Conservation (phyloP, 1,140 invertebrate species). For the Drosophila ambigua region DNA sequence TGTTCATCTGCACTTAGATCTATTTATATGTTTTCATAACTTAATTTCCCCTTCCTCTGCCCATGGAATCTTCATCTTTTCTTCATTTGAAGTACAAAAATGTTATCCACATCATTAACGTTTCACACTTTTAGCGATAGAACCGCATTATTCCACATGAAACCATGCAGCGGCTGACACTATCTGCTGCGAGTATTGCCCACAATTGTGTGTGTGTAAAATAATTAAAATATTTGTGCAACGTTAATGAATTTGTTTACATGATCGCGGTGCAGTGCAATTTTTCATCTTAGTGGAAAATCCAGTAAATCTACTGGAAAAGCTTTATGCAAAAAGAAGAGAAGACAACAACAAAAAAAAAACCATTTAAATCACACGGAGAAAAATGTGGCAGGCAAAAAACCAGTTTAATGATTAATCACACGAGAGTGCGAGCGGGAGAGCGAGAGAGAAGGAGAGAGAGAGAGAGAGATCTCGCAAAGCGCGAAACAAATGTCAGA, state of each 20-base stretch:
- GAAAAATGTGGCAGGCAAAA: conserved; percentile 58
- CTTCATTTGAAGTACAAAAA: background rate
- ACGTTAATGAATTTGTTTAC: conserved; percentile 79
- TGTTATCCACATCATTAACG: conserved; percentile 16
- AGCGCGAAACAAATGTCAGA: conserved; percentile 81
- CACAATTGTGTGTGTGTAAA: conserved; percentile 49
- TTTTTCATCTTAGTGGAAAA: conserved; percentile 73
- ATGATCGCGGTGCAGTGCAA: conserved; percentile 71
- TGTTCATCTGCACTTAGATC: too few relatives aligned
- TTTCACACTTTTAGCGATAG: conserved; percentile 1
- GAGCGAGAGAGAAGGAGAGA: conserved; percentile 2
- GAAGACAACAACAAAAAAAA: conserved; percentile 33
- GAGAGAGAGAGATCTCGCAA: conserved; percentile 29
- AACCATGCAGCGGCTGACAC: background rate
- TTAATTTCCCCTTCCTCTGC: background rate
- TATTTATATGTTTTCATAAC: too few relatives aligned
- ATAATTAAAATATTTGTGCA: conserved; percentile 80
- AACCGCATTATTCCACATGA: background rate
- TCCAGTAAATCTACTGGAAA: conserved; percentile 61
- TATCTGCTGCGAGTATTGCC: conserved; percentile 15
- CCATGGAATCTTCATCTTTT: background rate
- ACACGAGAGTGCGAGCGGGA: conserved; percentile 51
- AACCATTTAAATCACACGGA: conserved; percentile 77
- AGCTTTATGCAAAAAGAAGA: conserved; percentile 36
- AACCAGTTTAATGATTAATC: conserved; percentile 58